Conservation (phyloP, 1,140 invertebrate species). For the Antheraea pernyi region DNA sequence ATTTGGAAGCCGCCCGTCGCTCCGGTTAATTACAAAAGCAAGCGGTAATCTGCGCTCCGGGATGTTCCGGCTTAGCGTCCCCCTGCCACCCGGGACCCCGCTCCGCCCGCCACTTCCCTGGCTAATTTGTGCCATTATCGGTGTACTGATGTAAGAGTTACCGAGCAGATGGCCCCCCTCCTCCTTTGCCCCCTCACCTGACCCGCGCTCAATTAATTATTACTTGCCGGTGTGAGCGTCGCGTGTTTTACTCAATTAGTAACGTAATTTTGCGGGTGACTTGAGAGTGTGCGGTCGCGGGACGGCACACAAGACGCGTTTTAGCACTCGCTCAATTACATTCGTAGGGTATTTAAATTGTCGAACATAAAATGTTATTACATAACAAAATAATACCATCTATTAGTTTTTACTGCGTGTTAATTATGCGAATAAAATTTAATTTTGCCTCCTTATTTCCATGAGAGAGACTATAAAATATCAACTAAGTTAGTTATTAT, state of each 20-base stretch:
- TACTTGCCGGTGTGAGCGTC: conserved; percentile 75
- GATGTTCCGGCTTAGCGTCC: conserved; percentile 77
- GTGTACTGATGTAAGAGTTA: conserved; percentile 78
- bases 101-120: conserved; percentile 63
- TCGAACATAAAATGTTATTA: not conserved
- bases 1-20: conserved; percentile 76
- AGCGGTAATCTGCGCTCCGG: conserved; percentile 78
- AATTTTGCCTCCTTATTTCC: too few relatives aligned
- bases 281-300: conserved; percentile 68
- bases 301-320: conserved; percentile 45
- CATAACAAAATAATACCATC: not conserved
- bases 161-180: conserved; percentile 61
- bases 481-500: not conserved
- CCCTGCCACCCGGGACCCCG: conserved; percentile 39
- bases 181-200: conserved; percentile 38
- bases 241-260: conserved; percentile 79
- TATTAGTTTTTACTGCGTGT: not conserved
- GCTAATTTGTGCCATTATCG: conserved; percentile 78
- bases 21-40: conserved; percentile 79
- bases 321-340: conserved; percentile 53
- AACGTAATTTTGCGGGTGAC: conserved; percentile 78
- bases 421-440: not conserved
- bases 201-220: conserved; percentile 76
- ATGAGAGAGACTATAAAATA: not conserved
- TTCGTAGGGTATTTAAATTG: conserved; percentile 8